A percentile compares a stretch with the other conserved stretches of the same genome.
These are phyloP conservation scores for Berghia stephanieae DNA, from an alignment of 1,140 invertebrate genomes.

Conservation along the genomic window DNA sequence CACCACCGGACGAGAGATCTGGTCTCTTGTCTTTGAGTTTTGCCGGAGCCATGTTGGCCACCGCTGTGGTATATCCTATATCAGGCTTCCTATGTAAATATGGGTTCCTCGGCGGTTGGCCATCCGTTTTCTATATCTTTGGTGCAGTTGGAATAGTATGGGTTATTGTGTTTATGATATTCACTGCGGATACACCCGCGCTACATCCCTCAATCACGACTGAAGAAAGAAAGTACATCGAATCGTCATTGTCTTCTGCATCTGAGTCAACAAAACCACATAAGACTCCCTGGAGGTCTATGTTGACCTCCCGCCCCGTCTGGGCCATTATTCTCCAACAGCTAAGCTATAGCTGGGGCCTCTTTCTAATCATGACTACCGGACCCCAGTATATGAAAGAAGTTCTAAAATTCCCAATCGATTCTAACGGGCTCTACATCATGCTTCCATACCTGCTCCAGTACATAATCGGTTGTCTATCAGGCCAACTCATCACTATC, in stretches of 20 bases:
- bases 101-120: conserved; percentile 75
- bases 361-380: conserved; percentile 74
- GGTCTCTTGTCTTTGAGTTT: no score
- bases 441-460: no score
- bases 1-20: no score
- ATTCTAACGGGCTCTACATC: no score
- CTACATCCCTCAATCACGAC: conserved; percentile 83
- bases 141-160: conserved; percentile 75
- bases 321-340: conserved; percentile 98
- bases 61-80: conserved; percentile 51
- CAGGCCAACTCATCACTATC: no score
- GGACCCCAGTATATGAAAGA: conserved; percentile 56
- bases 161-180: conserved; percentile 83
- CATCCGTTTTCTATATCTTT: conserved; percentile 88
- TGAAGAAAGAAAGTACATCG: conserved; percentile 82
- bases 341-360: conserved; percentile 99
- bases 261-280: neutral
- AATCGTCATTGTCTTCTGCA: conserved; percentile 28
- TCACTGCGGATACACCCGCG: conserved; percentile 85
- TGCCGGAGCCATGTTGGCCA: no score
- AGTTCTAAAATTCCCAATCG: conserved; percentile 55
- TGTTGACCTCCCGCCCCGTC: conserved; percentile 94
- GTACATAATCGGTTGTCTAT: neutral
- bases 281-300: conserved; percentile 93
- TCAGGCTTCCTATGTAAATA: conserved; percentile 51